Evolutionary conservation across 2,113 vertebrate species (phyloP).

Genomic region (Brevimyrus niger): DNA sequence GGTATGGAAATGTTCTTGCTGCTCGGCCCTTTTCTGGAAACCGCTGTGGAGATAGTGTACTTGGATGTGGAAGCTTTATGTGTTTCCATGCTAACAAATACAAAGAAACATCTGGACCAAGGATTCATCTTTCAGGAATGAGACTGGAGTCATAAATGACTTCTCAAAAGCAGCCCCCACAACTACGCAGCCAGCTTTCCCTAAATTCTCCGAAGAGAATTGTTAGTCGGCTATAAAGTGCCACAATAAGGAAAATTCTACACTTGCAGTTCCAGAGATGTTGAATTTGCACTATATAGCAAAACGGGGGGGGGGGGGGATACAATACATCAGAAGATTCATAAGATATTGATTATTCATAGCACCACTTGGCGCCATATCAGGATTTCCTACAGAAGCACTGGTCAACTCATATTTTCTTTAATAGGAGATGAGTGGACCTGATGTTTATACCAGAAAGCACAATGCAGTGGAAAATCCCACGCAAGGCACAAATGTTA

Average conservation of each 20-base stretch:
- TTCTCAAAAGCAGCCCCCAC: background rate
- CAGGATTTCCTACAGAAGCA: background rate
- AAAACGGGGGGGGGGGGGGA: background rate
- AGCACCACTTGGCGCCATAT: background rate
- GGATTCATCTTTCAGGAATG: background rate
- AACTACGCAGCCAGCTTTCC: background rate
- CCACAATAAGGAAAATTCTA: background rate
- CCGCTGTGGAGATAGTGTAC: background rate
- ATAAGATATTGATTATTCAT: background rate
- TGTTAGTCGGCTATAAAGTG: background rate
- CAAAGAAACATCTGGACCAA: conserved; percentile 2
- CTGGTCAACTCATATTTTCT: background rate
- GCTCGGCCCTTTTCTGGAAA: background rate
- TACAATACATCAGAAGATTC: background rate
- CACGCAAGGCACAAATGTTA: background rate
- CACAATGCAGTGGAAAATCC: background rate
- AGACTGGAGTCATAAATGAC: background rate
- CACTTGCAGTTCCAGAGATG: background rate
- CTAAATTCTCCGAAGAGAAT: background rate
- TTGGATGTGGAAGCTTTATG: background rate
- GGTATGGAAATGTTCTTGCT: background rate
- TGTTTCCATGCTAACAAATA: conserved; percentile 1
- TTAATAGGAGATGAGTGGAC: background rate
- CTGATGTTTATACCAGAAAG: background rate
- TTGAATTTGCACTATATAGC: background rate